Conservation (phyloP, 2,113 vertebrate genomes). For the Gambusia holbrooki region DNA sequence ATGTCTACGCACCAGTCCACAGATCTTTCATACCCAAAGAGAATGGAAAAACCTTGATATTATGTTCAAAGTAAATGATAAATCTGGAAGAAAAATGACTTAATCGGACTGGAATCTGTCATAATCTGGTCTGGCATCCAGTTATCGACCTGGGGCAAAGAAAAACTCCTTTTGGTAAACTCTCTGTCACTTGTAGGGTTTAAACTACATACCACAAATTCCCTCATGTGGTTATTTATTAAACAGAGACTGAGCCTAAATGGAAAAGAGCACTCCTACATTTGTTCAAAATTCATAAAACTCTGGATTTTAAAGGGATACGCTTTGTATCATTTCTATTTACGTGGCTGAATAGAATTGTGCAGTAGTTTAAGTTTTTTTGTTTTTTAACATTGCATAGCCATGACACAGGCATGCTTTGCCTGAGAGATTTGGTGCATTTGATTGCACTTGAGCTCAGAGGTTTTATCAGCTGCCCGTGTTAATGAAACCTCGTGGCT, state of each 20-base stretch:
- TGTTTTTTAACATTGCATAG: background rate
- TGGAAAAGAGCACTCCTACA: too few relatives aligned
- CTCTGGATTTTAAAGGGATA: background rate
- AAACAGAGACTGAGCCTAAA: too few relatives aligned
- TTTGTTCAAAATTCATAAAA: too few relatives aligned
- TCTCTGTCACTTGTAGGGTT: background rate
- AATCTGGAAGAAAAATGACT: background rate
- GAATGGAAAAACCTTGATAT: background rate
- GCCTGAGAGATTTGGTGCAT: constrained; percentile 30
- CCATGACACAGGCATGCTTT: constrained; percentile 6
- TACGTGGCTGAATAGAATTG: background rate
- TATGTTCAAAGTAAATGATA: background rate
- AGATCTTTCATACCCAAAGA: background rate
- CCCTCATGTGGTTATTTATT: too few relatives aligned
- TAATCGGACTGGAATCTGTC: background rate
- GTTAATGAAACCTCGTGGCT: constrained; percentile 48
- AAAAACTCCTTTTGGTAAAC: background rate
- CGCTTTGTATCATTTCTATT: background rate
- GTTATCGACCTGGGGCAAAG: background rate
- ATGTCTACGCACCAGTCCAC: background rate
- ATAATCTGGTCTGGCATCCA: background rate
- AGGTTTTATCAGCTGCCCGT: constrained; percentile 54
- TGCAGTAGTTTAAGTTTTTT: background rate
- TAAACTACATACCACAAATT: background rate
- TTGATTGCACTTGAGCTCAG: constrained; percentile 44